Evolutionary conservation across 2,797 vertebrate species (phyloP).

Genomic region (Girardinus metallicus): DNA sequence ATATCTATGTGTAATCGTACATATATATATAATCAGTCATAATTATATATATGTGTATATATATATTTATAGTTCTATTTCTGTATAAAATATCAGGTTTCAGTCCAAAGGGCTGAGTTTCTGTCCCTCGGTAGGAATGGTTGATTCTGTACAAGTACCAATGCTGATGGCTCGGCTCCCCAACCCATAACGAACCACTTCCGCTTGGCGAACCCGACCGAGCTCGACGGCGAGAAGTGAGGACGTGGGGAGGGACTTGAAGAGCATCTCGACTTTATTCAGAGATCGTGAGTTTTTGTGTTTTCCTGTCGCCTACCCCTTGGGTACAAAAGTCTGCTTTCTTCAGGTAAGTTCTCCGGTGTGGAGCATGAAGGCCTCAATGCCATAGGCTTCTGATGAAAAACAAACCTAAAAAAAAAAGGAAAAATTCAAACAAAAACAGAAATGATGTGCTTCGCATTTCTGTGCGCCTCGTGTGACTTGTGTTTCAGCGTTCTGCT

Average conservation of each 20-base stretch:
- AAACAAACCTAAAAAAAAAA: constrained; percentile 50
- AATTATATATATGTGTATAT: constrained; percentile 72
- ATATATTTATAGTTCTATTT: constrained; percentile 83
- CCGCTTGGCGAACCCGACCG: constrained; percentile 42
- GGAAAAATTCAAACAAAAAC: constrained; percentile 23
- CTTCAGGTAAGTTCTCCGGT: constrained; percentile 68
- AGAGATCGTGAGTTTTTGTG: constrained; percentile 61
- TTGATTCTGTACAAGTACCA: constrained; percentile 83
- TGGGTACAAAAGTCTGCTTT: constrained; percentile 75
- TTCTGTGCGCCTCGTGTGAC: constrained; percentile 73
- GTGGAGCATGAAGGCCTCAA: constrained; percentile 80
- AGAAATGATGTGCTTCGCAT: constrained; percentile 74
- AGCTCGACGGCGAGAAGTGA: constrained; percentile 51
- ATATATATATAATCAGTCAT: constrained; percentile 84
- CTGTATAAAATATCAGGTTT: constrained; percentile 84
- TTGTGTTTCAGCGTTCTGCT: constrained; percentile 61
- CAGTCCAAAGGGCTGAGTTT: constrained; percentile 77
- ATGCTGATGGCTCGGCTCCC: constrained; percentile 70
- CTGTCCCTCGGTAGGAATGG: constrained; percentile 78
- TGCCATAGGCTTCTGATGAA: constrained; percentile 73
- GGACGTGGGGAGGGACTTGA: constrained; percentile 68
- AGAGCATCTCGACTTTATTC: constrained; percentile 64
- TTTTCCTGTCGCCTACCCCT: constrained; percentile 57
- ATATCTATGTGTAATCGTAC: constrained; percentile 84
- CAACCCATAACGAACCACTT: constrained; percentile 53